Percentiles rank a stretch among this genome's conserved stretches.
Evolutionary conservation across 2,113 vertebrate genomes (phyloP).

Genomic region (Verasper variegatus): DNA sequence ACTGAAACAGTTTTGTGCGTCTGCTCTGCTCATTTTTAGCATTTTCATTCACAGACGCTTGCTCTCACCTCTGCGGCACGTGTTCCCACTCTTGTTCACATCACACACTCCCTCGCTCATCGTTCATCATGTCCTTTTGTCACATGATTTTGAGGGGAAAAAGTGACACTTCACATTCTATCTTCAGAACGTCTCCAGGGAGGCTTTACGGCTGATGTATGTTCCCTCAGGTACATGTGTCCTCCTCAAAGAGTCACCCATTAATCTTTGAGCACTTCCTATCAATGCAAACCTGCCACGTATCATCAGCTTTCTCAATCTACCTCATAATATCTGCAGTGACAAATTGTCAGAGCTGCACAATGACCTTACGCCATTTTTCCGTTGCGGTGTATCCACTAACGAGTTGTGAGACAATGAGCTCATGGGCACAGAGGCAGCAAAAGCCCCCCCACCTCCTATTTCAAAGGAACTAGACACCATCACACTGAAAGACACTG

Average conservation of each 20-base stretch:
- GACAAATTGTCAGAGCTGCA: conserved; percentile 70
- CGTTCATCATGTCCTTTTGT: conserved; percentile 49
- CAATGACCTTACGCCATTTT: conserved; percentile 64
- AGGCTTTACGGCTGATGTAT: conserved; percentile 54
- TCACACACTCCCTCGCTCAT: conserved; percentile 11
- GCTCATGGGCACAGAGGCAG: neutral
- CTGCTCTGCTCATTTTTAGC: conserved; percentile 8
- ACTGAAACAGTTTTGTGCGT: conserved; percentile 7
- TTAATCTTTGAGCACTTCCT: conserved; percentile 67
- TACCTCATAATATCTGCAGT: conserved; percentile 67
- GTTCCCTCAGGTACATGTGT: conserved; percentile 60
- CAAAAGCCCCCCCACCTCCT: too few species aligned
- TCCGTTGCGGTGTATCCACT: conserved; percentile 15
- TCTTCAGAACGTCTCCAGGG: conserved; percentile 46
- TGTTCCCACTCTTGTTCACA: conserved; percentile 29
- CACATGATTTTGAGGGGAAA: conserved; percentile 46
- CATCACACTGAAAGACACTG: too few species aligned
- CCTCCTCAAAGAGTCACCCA: conserved; percentile 65
- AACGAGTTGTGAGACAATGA: conserved; percentile 9
- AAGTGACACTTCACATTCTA: conserved; percentile 54
- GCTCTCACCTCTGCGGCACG: conserved; percentile 39
- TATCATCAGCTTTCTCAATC: conserved; percentile 71
- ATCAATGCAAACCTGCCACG: conserved; percentile 60
- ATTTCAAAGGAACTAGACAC: too few species aligned
- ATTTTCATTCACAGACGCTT: conserved; percentile 31